A percentile compares a stretch with the other conserved stretches of the same genome.
Evolutionary conservation across 2,888 invertebrate genomes (phyloP).

Genomic region (Julus scandinavius): DNA sequence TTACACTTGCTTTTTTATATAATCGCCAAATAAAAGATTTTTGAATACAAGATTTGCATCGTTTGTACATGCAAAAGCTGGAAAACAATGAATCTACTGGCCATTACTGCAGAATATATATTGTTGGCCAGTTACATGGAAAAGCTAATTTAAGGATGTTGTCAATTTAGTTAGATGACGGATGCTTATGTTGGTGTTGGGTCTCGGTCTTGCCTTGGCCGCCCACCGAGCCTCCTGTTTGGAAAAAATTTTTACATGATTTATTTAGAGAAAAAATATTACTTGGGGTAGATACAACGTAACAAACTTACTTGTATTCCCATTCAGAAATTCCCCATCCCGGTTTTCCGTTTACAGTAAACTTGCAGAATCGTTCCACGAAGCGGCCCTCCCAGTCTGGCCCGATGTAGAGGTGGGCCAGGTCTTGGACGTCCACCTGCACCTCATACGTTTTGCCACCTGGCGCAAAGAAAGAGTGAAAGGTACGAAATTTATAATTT

Average conservation of each 20-base stretch:
- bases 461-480: conserved; percentile 61
- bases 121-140: no score
- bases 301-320: conserved; percentile 68
- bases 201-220: background rate
- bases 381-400: conserved; percentile 72
- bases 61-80: no score
- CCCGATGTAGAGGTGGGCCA: conserved; percentile 72
- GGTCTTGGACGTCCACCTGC: conserved; percentile 70
- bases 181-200: background rate
- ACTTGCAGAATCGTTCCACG: conserved; percentile 72
- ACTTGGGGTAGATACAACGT: no score
- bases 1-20: no score
- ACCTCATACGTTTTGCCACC: conserved; percentile 70
- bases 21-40: no score
- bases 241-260: background rate
- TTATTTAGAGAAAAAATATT: no score
- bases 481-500: background rate
- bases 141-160: no score
- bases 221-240: background rate
- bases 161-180: no score
- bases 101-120: no score
- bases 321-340: conserved; percentile 77
- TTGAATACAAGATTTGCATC: no score
- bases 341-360: conserved; percentile 72
- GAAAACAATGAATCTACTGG: no score